phyloP scores from a whole-genome alignment of 1,140 invertebrate species.

The Ceratosolen solmsi region DNA sequence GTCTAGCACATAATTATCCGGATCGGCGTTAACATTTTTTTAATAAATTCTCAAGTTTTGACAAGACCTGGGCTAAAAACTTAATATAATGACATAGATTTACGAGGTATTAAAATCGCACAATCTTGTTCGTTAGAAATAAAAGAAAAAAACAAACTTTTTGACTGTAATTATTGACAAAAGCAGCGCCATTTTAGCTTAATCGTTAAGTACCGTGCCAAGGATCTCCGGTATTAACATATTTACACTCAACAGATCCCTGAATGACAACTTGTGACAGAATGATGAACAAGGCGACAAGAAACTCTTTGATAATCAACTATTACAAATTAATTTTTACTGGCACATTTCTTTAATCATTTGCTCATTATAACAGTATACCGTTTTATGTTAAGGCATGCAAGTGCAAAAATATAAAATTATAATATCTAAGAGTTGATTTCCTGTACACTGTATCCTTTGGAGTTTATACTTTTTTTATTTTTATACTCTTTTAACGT shows the following conservation, averaged over 20 bases:
- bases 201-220: constrained; percentile 15
- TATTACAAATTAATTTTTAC: constrained; percentile 39
- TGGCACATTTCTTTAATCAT: neutral
- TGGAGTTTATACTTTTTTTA: too few species aligned
- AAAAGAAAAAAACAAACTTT: neutral
- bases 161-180: constrained; percentile 1
- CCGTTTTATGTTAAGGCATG: too few species aligned
- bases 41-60: too few species aligned
- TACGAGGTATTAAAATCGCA: constrained; percentile 1
- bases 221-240: constrained; percentile 36
- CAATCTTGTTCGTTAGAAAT: neutral
- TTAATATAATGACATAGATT: neutral
- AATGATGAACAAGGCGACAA: constrained; percentile 18
- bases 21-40: too few species aligned
- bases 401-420: too few species aligned
- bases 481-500: too few species aligned
- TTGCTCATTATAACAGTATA: neutral
- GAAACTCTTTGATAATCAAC: constrained; percentile 43
- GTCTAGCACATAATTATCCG: too few species aligned
- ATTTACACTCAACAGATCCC: neutral
- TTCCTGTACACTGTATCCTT: too few species aligned
- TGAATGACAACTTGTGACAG: neutral
- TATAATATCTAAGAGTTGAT: too few species aligned
- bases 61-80: too few species aligned
- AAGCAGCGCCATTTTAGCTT: constrained; percentile 16